Evolutionary conservation across 2,113 vertebrate species (phyloP).

Genomic region (Engraulis encrasicolus): DNA sequence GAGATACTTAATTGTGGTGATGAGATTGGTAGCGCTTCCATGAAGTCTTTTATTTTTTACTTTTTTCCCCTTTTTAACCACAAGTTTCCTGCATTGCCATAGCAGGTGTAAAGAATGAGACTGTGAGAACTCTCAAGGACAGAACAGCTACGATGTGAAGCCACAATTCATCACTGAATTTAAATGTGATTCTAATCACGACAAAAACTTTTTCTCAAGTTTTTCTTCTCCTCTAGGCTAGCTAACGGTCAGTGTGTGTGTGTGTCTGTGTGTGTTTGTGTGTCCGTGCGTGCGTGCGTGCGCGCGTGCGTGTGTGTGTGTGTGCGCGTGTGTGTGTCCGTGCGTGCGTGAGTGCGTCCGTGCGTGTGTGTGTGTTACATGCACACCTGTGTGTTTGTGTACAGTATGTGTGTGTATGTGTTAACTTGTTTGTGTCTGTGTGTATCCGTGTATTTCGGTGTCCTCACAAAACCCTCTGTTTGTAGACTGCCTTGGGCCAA

Average conservation of each 20-base stretch:
- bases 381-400: too few species aligned
- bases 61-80: too few species aligned
- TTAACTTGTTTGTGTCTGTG: too few species aligned
- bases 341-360: too few species aligned
- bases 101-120: neutral
- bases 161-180: neutral
- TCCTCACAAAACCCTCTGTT: too few species aligned
- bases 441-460: too few species aligned
- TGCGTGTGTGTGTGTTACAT: too few species aligned
- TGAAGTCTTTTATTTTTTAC: too few species aligned
- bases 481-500: neutral
- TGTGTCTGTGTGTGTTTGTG: slow-evolving; percentile 15
- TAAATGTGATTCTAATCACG: neutral
- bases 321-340: neutral
- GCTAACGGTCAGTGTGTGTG: neutral
- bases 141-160: neutral
- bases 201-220: neutral
- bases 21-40: neutral
- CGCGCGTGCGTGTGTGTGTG: neutral
- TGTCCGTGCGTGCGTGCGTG: neutral
- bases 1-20: neutral
- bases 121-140: neutral
- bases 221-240: neutral
- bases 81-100: neutral
- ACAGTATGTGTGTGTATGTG: neutral